Evolutionary conservation across 2,888 invertebrate genomes (phyloP).

Genomic region (Branchellion lobata): DNA sequence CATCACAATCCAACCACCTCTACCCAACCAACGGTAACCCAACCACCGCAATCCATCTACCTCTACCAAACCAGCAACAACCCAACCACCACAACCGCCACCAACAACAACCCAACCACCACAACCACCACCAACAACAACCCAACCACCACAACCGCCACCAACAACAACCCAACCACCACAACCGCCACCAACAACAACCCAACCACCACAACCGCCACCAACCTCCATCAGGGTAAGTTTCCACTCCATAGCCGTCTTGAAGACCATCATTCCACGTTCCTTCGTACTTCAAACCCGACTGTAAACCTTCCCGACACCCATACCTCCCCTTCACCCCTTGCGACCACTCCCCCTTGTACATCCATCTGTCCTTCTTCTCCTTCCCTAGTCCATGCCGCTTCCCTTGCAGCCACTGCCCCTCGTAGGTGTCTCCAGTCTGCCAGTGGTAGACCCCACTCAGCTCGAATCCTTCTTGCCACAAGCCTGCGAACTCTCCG

Average conservation of each 20-base stretch:
- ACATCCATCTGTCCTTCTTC: conserved; percentile 91
- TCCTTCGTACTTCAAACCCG: conserved; percentile 68
- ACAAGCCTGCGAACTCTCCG: conserved; percentile 97
- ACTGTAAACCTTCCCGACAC: conserved; percentile 86
- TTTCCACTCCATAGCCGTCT: conserved; percentile 98
- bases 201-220: no score
- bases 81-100: no score
- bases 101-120: no score
- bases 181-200: no score
- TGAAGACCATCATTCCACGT: conserved; percentile 94
- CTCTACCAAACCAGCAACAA: no score
- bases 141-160: no score
- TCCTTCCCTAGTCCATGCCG: conserved; percentile 96
- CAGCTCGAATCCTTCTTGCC: conserved; percentile 99
- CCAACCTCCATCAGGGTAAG: conserved; percentile 99
- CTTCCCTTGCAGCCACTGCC: conserved; percentile 99
- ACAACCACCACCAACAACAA: no score
- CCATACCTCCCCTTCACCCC: conserved; percentile 98
- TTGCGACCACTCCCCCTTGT: conserved; percentile 97
- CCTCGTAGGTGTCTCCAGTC: conserved; percentile 90
- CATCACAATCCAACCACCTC: no score
- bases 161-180: no score
- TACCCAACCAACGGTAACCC: no score
- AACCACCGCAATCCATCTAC: no score
- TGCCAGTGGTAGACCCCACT: conserved; percentile 81